A percentile compares a stretch with the other conserved stretches of the same genome.
Evolutionary conservation across 2,113 vertebrate species (phyloP).

Genomic region (Nibea coibor): DNA sequence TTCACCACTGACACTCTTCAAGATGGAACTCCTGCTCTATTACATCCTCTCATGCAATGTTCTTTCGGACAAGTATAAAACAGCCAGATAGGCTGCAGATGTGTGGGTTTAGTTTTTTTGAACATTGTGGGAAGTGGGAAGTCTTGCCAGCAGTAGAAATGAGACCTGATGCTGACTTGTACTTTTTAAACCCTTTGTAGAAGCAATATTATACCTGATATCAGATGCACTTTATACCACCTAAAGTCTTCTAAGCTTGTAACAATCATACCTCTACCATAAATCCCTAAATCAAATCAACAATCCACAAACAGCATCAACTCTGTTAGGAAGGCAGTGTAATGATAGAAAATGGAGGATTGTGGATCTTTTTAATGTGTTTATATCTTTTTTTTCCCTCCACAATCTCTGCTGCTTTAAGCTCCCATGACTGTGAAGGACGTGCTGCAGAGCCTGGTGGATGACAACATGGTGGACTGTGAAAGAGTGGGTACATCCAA

Average conservation of each 20-base stretch:
- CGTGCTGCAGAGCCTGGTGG: constrained; percentile 95
- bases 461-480: constrained; percentile 96
- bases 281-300: constrained; percentile 15
- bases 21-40: constrained; percentile 58
- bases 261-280: neutral
- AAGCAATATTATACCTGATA: neutral
- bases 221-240: neutral
- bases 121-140: constrained; percentile 12
- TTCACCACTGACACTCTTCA: constrained; percentile 62
- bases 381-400: neutral
- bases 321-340: neutral
- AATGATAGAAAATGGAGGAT: neutral
- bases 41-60: constrained; percentile 48
- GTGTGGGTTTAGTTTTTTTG: constrained; percentile 53
- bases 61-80: constrained; percentile 41
- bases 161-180: constrained; percentile 1
- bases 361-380: neutral
- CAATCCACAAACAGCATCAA: constrained; percentile 7
- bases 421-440: constrained; percentile 97
- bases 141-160: constrained; percentile 3
- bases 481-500: constrained; percentile 97
- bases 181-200: constrained; percentile 12
- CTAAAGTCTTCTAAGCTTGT: neutral
- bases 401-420: constrained; percentile 62
- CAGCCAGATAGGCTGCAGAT: constrained; percentile 51